Conservation (phyloP, 2,113 vertebrate genomes). For the Abramis brama region DNA sequence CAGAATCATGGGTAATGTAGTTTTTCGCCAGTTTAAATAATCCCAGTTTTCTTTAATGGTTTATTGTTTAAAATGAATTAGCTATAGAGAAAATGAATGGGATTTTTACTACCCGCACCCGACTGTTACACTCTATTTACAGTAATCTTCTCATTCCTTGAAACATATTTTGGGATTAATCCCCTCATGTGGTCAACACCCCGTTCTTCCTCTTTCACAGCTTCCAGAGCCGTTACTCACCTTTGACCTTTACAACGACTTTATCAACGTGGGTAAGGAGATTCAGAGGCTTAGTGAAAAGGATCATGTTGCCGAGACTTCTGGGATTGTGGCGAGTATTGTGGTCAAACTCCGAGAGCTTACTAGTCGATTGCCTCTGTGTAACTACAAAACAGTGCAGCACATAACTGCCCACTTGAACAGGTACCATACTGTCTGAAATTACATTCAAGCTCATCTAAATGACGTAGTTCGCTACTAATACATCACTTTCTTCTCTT, state of each 20-base stretch:
- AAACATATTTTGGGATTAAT: too few species aligned
- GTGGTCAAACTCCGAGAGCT: conserved; percentile 74
- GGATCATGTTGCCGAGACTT: conserved; percentile 59
- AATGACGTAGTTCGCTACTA: not conserved
- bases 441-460: not conserved
- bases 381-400: conserved; percentile 85
- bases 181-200: too few species aligned
- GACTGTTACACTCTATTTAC: too few species aligned
- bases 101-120: too few species aligned
- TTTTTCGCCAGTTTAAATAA: too few species aligned
- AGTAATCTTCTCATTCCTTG: too few species aligned
- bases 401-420: conserved; percentile 85
- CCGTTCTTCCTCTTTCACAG: conserved; percentile 66
- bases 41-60: too few species aligned
- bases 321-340: conserved; percentile 57
- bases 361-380: conserved; percentile 78
- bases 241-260: conserved; percentile 82
- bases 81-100: too few species aligned
- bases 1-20: too few species aligned
- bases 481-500: not conserved
- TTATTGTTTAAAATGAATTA: too few species aligned
- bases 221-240: conserved; percentile 87
- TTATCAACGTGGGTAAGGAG: conserved; percentile 81
- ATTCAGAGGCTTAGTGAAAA: conserved; percentile 74
- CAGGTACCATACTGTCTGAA: conserved; percentile 71